Evolutionary conservation across 1,140 invertebrate species (phyloP).

Genomic region (Lasaia peninsularis): DNA sequence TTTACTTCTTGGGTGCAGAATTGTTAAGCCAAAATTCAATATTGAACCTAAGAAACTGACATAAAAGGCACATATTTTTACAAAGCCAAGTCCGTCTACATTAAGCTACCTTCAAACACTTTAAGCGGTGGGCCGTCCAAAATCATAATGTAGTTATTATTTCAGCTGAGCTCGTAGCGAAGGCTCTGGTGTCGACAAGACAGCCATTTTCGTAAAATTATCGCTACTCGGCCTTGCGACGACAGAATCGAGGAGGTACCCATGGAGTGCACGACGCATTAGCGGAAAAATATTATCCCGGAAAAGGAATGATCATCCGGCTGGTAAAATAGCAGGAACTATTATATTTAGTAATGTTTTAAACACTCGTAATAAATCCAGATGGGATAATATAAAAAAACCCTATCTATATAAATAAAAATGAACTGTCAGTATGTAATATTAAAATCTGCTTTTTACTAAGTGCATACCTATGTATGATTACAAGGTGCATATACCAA

Average conservation of each 20-base stretch:
- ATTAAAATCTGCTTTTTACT: no score
- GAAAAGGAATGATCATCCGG: conserved; percentile 32
- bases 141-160: conserved; percentile 72
- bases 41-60: conserved; percentile 9
- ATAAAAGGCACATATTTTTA: conserved; percentile 38
- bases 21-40: no score
- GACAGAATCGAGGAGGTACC: conserved; percentile 53
- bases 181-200: conserved; percentile 61
- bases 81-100: conserved; percentile 37
- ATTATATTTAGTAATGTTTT: no score
- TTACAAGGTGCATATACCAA: no score
- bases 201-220: conserved; percentile 67
- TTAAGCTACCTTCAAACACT: conserved; percentile 53
- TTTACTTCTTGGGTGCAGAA: no score
- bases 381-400: no score
- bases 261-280: conserved; percentile 39
- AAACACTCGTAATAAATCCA: no score
- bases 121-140: conserved; percentile 57
- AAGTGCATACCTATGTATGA: no score
- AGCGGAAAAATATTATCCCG: conserved; percentile 52
- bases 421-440: no score
- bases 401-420: no score
- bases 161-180: conserved; percentile 50
- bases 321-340: neutral
- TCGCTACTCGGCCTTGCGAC: conserved; percentile 59